phyloP scores from a whole-genome alignment of 2,797 vertebrate species.

The Arnoldichthys spilopterus region DNA sequence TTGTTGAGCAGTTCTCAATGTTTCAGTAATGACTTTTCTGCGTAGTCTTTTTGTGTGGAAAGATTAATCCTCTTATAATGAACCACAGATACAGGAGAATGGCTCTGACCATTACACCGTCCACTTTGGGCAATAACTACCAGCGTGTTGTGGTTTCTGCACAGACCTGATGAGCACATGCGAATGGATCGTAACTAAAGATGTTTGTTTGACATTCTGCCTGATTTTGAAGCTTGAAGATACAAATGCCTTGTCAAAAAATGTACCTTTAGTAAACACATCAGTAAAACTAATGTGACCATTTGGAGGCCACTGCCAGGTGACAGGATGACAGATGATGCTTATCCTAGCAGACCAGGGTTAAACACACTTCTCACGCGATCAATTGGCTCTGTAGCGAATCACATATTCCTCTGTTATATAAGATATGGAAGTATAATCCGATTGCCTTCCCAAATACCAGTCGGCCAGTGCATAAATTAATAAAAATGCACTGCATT shows the following conservation, averaged over 20 bases:
- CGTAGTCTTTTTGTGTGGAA: not conserved
- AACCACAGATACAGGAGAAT: not conserved
- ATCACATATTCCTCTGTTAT: not conserved
- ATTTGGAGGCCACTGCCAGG: not conserved
- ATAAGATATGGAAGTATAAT: constrained; percentile 19
- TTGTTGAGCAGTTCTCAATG: not conserved
- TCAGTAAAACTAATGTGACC: not conserved
- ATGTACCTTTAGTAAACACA: not conserved
- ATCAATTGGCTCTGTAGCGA: not conserved
- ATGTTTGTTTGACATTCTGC: not conserved
- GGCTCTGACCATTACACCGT: not conserved
- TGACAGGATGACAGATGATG: constrained; percentile 1
- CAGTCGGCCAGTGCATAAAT: constrained; percentile 33
- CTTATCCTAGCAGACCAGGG: not conserved
- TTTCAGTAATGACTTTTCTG: not conserved
- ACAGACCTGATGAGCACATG: not conserved
- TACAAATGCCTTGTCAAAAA: not conserved
- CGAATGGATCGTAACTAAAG: not conserved
- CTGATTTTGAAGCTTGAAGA: not conserved
- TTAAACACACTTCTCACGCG: not conserved
- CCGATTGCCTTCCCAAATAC: constrained; percentile 16
- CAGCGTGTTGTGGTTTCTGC: not conserved
- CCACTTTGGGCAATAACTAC: not conserved
- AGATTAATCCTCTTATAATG: not conserved
- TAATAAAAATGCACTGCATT: not conserved